Evolutionary conservation across 2,113 vertebrate genomes (phyloP).

Genomic region (Thinocorus orbignyianus): DNA sequence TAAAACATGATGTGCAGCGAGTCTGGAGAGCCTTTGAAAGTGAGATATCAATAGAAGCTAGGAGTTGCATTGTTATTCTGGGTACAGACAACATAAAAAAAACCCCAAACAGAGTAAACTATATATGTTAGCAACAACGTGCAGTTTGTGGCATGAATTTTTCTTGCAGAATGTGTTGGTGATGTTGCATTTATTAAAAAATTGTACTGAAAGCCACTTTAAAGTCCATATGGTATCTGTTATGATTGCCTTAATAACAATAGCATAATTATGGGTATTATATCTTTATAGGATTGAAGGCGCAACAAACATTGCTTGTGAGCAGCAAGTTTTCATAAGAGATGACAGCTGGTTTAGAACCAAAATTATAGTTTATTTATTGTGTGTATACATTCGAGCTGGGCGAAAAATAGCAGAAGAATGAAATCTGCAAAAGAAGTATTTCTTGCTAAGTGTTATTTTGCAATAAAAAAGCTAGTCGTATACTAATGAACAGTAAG

Average conservation of each 20-base stretch:
- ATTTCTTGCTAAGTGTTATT: conserved; percentile 36
- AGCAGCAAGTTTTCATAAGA: conserved; percentile 51
- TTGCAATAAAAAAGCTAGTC: conserved; percentile 40
- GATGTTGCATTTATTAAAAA: not conserved
- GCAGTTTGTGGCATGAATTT: not conserved
- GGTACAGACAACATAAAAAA: not conserved
- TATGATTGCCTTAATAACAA: conserved; percentile 60
- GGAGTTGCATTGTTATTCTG: conserved; percentile 42
- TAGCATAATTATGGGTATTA: conserved; percentile 44
- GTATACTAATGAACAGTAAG: conserved; percentile 40
- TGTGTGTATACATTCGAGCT: conserved; percentile 43
- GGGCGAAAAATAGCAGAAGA: conserved; percentile 5
- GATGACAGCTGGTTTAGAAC: conserved; percentile 56
- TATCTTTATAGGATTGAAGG: conserved; percentile 36
- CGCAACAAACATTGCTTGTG: conserved; percentile 45
- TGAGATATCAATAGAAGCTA: conserved; percentile 35
- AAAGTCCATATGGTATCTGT: conserved; percentile 52
- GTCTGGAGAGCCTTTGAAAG: conserved; percentile 47
- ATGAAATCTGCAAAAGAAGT: conserved; percentile 31
- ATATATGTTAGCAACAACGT: not conserved
- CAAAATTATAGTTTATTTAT: conserved; percentile 61
- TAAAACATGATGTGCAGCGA: conserved; percentile 39
- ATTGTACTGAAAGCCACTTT: conserved; percentile 2
- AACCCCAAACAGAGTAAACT: not conserved
- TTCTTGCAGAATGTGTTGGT: not conserved